Evolutionary conservation across 2,888 invertebrate genomes (phyloP), one percentile per base, ranked within the genome.

Genomic region (Dryococelus australis): DNA sequence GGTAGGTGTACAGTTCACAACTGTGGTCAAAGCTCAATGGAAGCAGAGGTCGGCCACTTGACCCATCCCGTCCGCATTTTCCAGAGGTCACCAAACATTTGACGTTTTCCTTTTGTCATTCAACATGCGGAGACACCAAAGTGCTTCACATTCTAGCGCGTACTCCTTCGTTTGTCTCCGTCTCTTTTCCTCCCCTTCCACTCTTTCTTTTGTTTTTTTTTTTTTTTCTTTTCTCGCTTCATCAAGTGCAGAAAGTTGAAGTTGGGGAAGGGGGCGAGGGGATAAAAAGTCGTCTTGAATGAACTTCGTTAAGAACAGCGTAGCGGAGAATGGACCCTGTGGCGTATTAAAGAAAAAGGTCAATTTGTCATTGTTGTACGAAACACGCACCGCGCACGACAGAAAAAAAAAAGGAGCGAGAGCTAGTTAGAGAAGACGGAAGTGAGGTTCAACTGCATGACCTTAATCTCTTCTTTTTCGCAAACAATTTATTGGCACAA

Each of bases 21-120:
- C 43, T 83, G 83, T 83, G 83, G 83, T 83, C 83, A 83, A 83
- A 83, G 83, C 83, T 83, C 83, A 83, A 83, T 28, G 35, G 43
- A 83, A 83, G 28, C 35, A 83, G 83, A 83, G 83, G 83, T 83
- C 83, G 26, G 43, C 83, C 43, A 43, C 43, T 83, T 83, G 83
- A 83, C 83, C 83, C 35, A 16, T 35, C 83, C 83, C 65, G 65
- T 16, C 24, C 65, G 24, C 65, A 65, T 65, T 65, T 65, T 20
- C 83, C 83, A 83, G 83, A 83, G 83, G 83, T 83, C 83, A 83
- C 83, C 83, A 83, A 83, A 83, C 83, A 83, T 83, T 83, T 28
- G 83, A 28, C 83, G 43, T 43, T 83, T 28, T 83, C 83, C 43
- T 83, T 83, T 83, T 83, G 43, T 83, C 83, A 28, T 83, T 28